Percentiles rank a stretch among this genome's conserved stretches.
Conservation (phyloP, 2,113 vertebrate species). For the Anser brachyrhynchus region DNA sequence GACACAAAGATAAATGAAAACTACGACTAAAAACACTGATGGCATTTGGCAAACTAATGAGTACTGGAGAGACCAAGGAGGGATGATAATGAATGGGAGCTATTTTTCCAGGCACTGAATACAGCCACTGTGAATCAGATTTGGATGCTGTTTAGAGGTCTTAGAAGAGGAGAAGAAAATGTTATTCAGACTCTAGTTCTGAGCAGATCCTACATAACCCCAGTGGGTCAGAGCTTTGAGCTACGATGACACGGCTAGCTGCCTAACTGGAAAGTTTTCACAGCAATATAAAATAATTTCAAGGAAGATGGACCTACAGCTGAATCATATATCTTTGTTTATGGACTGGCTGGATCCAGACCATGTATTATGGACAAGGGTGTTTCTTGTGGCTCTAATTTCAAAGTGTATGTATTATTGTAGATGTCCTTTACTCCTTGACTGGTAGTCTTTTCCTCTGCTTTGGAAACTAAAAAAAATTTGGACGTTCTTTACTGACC, state of each 20-base stretch:
- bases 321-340: neutral
- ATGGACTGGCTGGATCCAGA: neutral
- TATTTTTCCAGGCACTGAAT: slow-evolving; percentile 45
- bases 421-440: neutral
- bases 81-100: slow-evolving; percentile 42
- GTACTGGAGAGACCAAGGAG: neutral
- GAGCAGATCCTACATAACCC: neutral
- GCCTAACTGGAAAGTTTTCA: neutral
- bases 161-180: neutral
- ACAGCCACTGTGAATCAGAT: slow-evolving; percentile 42
- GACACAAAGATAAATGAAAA: neutral
- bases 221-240: neutral
- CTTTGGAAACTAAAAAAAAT: neutral
- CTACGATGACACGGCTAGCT: neutral
- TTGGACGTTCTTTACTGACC: neutral
- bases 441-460: neutral
- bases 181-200: neutral
- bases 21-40: slow-evolving; percentile 23
- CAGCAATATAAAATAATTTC: neutral
- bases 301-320: neutral
- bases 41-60: slow-evolving; percentile 32
- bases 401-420: rapidly evolving
- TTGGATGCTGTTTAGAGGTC: slow-evolving; percentile 31
- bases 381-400: neutral
- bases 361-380: neutral